Percentiles rank a stretch among this genome's conserved stretches.
phyloP scores from a whole-genome alignment of 2,888 invertebrate genomes.

The Slavum lentiscoides region DNA sequence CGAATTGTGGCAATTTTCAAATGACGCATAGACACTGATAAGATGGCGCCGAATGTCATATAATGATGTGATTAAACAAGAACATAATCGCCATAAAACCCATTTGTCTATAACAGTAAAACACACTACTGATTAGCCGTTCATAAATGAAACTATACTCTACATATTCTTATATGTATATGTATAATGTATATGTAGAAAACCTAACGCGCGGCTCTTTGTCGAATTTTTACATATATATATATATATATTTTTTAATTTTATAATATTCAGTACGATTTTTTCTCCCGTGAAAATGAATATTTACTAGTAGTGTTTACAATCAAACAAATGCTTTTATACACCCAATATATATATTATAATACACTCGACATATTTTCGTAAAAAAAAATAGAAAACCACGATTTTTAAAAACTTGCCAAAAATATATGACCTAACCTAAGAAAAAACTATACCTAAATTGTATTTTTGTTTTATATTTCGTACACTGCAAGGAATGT shows the following conservation, averaged over 20 bases:
- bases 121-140: neutral
- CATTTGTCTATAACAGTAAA: neutral
- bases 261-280: neutral
- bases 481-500: too few relatives aligned
- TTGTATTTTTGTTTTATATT: too few relatives aligned
- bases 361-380: too few relatives aligned
- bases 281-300: too few relatives aligned
- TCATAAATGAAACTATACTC: neutral
- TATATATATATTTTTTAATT: neutral
- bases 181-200: neutral
- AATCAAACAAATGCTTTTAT: too few relatives aligned
- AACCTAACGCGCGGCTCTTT: neutral
- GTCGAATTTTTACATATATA: neutral
- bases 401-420: too few relatives aligned
- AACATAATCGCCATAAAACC: neutral
- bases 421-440: too few relatives aligned
- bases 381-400: too few relatives aligned
- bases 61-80: neutral
- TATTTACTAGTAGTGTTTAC: too few relatives aligned
- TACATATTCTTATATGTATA: too few relatives aligned
- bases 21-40: neutral
- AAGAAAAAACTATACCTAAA: too few relatives aligned
- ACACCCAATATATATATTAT: too few relatives aligned
- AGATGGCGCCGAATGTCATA: neutral
- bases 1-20: neutral